Conservation (phyloP, 2,797 vertebrate species). For the Microctenopoma lineatum region DNA sequence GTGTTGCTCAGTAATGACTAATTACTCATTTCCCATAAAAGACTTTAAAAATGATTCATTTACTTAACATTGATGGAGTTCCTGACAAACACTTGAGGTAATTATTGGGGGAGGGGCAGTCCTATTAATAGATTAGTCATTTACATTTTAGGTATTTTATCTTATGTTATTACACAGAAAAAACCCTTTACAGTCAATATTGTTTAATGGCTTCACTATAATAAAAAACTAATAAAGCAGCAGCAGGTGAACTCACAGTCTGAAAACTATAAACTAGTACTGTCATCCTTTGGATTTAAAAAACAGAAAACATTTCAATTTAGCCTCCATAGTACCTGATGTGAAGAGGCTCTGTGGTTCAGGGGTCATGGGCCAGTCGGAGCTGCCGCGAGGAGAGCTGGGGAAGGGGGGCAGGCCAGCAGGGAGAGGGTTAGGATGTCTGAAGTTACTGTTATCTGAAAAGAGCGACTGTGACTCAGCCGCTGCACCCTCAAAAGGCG, state of each 20-base stretch:
- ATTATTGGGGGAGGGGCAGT: not conserved
- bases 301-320: not conserved
- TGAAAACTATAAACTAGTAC: not conserved
- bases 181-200: too few species aligned
- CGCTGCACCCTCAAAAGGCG: conserved; percentile 94
- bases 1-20: not conserved
- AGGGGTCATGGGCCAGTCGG: conserved; percentile 97
- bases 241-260: not conserved
- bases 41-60: not conserved
- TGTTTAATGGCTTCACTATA: too few species aligned
- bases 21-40: conserved; percentile 2
- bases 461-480: conserved; percentile 98
- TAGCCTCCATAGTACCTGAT: conserved; percentile 84
- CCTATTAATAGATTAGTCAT: not conserved
- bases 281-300: not conserved
- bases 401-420: conserved; percentile 93
- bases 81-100: not conserved
- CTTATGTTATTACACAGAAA: too few species aligned
- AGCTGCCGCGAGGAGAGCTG: conserved; percentile 88
- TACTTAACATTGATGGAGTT: not conserved
- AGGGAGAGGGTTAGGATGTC: conserved; percentile 97
- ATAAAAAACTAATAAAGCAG: conserved; percentile 27
- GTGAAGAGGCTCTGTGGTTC: conserved; percentile 99
- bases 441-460: conserved; percentile 96
- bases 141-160: not conserved